These are phyloP conservation scores for Morone chrysops DNA, from an alignment of 2,113 vertebrate genomes.

Conservation along the genomic window DNA sequence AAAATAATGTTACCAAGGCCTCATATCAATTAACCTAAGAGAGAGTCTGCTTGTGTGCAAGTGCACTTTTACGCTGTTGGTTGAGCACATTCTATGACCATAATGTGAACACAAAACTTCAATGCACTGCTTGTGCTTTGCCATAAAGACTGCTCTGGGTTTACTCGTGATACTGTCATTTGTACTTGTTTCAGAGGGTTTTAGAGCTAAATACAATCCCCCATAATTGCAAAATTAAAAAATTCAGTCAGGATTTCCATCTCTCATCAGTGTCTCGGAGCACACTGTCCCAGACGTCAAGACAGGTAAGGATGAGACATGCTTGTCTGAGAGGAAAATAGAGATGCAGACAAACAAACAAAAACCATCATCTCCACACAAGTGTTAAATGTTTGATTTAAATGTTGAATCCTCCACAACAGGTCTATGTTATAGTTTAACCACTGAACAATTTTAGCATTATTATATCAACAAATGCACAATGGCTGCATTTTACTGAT, in stretches of 20 bases:
- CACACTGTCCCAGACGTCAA: background rate
- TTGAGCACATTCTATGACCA: background rate
- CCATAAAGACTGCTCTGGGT: background rate
- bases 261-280: background rate
- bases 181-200: background rate
- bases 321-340: background rate
- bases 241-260: background rate
- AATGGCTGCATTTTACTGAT: background rate
- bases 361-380: background rate
- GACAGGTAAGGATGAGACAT: background rate
- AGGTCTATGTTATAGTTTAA: constrained; percentile 33
- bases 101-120: background rate
- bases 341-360: background rate
- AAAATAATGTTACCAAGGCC: background rate
- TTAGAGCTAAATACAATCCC: constrained; percentile 9
- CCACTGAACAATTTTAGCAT: constrained; percentile 10
- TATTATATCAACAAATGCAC: constrained; percentile 4
- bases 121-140: background rate
- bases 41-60: background rate
- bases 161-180: background rate
- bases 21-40: background rate
- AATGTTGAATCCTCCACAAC: constrained; percentile 16
- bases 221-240: constrained; percentile 13
- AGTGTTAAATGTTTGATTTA: constrained; percentile 26
- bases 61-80: no score